Evolutionary conservation across 64 coral and sea anemone genomes (phyloP), one percentile per base, ranked within the genome.

Genomic region (Stichodactyla mertensii): DNA sequence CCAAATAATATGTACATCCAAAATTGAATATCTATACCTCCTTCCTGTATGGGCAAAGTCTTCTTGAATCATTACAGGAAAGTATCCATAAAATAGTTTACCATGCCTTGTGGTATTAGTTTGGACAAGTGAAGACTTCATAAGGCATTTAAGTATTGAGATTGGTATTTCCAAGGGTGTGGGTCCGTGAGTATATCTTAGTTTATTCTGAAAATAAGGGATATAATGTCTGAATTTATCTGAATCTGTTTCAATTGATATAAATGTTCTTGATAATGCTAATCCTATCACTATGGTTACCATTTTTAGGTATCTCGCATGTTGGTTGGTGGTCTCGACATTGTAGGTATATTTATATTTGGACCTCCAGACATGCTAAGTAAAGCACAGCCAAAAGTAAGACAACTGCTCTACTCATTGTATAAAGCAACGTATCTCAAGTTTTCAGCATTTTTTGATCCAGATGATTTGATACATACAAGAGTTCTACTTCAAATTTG

Each of bases 401-500:
- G 89, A 45, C 84, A 91, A 24, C 84, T 91, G 57, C n/a, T 87
- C 5, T 91, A 80, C 52, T 82, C 78, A 6, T 55, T 91, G 55
- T 80, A 82, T 71, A 91, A 91, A 58, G 59, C 19, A 80, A 78
- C 86, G 12, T 61, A 87, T 26, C 55, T 80, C 58, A 91, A 80
- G 78, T 26, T 77, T 87, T 52, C 83, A 10, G 85, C 89, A 14
- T 91, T 86, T 55, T 91, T 91, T 91, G 53, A 84, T 31, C 53
- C 82, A 52, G 77, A 87, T 69, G 77, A 82, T 13, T 52, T 87
- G 52, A 86, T 79, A 54, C 57, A 82, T 57, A 80, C 71, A 7
- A 91, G 89, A 91, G 77, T 91, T 24, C 5, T 91, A n/a, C 77
- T 91, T 52, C 89, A 91, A 16, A 91, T 91, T 80, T 91, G 89